Conservation (phyloP, 2,888 invertebrate genomes). For the Notocelia uddmanniana region DNA sequence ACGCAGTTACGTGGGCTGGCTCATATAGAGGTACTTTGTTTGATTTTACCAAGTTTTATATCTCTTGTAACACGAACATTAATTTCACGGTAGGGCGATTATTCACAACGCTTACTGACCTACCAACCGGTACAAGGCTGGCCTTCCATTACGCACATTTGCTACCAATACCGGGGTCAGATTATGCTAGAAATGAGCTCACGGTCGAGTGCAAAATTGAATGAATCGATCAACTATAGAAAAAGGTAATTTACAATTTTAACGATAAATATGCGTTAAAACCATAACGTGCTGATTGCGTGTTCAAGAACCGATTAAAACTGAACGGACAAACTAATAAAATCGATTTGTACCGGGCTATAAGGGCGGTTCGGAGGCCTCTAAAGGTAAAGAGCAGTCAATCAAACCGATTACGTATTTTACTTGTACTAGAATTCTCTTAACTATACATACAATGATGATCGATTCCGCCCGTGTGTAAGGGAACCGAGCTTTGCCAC, state of each 20-base stretch:
- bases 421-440: too few species aligned
- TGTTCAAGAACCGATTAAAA: constrained; percentile 30
- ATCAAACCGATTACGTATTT: not conserved
- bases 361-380: constrained; percentile 28
- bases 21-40: not conserved
- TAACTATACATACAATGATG: not conserved
- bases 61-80: not conserved
- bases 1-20: not conserved
- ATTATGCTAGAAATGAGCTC: not conserved
- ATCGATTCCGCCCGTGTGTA: too few species aligned
- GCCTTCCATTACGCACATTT: not conserved
- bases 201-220: not conserved
- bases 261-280: constrained; percentile 22
- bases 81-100: constrained; percentile 1
- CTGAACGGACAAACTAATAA: constrained; percentile 9
- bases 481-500: too few species aligned
- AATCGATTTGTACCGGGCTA: constrained; percentile 26
- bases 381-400: not conserved
- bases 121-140: not conserved
- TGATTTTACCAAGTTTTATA: constrained; percentile 3
- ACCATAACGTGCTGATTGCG: constrained; percentile 30
- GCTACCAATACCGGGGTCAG: not conserved
- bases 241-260: constrained; percentile 13
- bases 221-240: not conserved
- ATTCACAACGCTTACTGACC: not conserved